Evolutionary conservation across 2,113 vertebrate genomes (phyloP).

Genomic region (Passer domesticus): DNA sequence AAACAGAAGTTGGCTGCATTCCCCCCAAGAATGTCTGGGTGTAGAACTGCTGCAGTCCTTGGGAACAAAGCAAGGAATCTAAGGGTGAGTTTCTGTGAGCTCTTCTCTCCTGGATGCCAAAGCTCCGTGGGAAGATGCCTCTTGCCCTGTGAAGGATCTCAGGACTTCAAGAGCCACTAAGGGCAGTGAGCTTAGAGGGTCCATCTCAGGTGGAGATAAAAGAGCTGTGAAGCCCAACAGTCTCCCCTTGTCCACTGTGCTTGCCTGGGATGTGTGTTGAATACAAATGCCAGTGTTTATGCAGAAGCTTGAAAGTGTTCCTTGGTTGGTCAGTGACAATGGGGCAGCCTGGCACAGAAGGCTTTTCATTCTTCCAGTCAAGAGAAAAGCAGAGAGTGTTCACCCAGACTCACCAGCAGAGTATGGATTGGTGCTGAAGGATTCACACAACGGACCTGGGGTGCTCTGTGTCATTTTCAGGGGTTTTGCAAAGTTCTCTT

Average conservation of each 20-base stretch:
- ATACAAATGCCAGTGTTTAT: conserved; percentile 11
- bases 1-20: background rate
- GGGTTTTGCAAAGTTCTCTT: background rate
- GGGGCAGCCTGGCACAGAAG: background rate
- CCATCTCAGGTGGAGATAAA: background rate
- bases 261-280: background rate
- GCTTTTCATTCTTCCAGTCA: background rate
- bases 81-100: background rate
- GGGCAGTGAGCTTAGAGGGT: background rate
- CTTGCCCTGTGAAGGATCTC: background rate
- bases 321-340: background rate
- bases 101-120: background rate
- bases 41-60: background rate
- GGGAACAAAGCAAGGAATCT: background rate
- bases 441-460: background rate
- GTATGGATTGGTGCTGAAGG: background rate
- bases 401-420: background rate
- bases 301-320: background rate
- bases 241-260: background rate
- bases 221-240: background rate
- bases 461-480: background rate
- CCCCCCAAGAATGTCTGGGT: background rate
- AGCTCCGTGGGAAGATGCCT: background rate
- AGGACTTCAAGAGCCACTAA: background rate
- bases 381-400: background rate